Conservation (phyloP, 2,113 vertebrate species). For the Sorex fumeus region DNA sequence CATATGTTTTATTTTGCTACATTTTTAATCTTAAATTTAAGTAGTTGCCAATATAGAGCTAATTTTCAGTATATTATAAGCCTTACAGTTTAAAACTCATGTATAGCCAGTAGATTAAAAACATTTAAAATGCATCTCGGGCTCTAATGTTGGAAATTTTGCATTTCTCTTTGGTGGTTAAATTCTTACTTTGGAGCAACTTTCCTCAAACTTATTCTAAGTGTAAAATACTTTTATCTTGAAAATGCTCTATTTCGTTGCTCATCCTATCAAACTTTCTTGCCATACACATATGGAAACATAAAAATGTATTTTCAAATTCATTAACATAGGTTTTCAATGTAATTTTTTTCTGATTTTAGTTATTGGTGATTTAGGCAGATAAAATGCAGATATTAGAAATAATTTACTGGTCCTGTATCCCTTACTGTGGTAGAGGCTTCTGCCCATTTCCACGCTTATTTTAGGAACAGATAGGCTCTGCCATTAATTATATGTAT, state of each 20-base stretch:
- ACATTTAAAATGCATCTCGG: too few relatives aligned
- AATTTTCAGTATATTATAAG: constrained; percentile 42
- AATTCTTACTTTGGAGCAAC: constrained; percentile 21
- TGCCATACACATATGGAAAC: neutral
- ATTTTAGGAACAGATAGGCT: too few relatives aligned
- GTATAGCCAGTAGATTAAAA: neutral
- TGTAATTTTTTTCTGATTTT: neutral
- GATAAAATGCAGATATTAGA: constrained; percentile 13
- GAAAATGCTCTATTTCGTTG: neutral
- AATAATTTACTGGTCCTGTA: neutral
- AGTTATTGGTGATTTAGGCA: neutral
- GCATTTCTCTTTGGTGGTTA: constrained; percentile 20
- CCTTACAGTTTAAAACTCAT: constrained; percentile 36
- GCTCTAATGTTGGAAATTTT: constrained; percentile 10
- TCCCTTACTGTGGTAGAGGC: neutral
- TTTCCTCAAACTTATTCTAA: neutral
- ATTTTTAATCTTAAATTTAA: constrained; percentile 16
- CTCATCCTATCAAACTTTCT: neutral
- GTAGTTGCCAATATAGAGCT: neutral
- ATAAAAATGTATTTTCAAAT: neutral
- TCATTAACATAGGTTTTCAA: neutral
- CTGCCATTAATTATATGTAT: too few relatives aligned
- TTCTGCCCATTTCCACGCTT: neutral
- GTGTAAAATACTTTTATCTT: constrained; percentile 30
- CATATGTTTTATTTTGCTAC: constrained; percentile 27